phyloP scores from a whole-genome alignment of 2,888 invertebrate genomes.

The Conomelus anceps region DNA sequence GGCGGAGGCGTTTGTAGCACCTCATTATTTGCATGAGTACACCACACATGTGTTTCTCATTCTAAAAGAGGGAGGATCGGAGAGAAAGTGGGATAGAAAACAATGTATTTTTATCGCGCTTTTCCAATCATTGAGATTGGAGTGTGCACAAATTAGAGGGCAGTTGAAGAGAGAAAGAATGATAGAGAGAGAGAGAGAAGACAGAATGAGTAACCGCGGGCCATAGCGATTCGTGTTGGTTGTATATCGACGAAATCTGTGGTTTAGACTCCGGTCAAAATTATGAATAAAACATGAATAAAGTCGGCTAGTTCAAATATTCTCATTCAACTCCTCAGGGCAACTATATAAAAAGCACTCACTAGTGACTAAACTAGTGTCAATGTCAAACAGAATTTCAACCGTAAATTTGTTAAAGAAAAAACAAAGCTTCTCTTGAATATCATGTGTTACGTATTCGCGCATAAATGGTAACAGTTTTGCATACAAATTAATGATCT shows the following conservation, averaged over 20 bases:
- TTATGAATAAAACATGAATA: not conserved
- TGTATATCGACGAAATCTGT: not conserved
- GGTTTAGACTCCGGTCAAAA: not conserved
- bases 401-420: not conserved
- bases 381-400: not conserved
- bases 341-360: not conserved
- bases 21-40: not conserved
- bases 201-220: not conserved
- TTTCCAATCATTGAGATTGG: not conserved
- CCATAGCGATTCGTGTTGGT: not conserved
- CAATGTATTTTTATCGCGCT: not conserved
- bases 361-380: not conserved
- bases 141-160: not conserved
- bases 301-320: not conserved
- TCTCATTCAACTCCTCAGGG: not conserved
- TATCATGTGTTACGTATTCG: not conserved
- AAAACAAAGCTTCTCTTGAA: not conserved
- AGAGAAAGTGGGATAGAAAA: not conserved
- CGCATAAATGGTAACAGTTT: not conserved
- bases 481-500: not conserved
- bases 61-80: not conserved
- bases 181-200: not conserved
- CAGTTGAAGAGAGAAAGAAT: not conserved
- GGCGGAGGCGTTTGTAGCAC: not conserved
- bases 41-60: not conserved